Base-by-base conservation (phyloP, 92 coral and sea anemone species). In the Zoanthus sansibaricus region DNA sequence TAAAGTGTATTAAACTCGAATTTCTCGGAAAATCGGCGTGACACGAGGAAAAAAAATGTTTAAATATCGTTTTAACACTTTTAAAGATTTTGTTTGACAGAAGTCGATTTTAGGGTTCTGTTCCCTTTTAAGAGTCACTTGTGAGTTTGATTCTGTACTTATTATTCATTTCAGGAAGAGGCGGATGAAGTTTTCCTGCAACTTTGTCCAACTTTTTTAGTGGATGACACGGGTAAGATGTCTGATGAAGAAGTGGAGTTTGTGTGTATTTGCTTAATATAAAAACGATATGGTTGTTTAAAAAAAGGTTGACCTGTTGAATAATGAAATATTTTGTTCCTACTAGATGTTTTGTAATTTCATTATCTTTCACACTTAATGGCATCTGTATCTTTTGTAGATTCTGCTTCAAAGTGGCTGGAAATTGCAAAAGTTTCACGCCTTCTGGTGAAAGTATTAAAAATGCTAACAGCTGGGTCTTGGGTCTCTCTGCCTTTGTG, bases 401-500 rank as follows among this genome's bases (percentile, higher is more conserved):
- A 30, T 16, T 20, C 74, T 25, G 74, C 45, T 69, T 25, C 15
- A 9, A 69, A 69, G 74, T 10, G 17, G 17, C 74, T 69, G 33
- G 74, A 69, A 33, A 69, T 54, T 16, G 17, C 32, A 3, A 67
- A 48, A 10, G 51, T 94, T 68, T 94, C 94, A 51, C 16, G 85
- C 51, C 49, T 93, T 30, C 91, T 94, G 9, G 69, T 87, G 54
- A 73, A 89, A 69, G 89, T 89, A 49, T 17, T 94, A 82, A 58
- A 83, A 72, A 56, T 61, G 20, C 79, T 94, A 21, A 44, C 76
- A 32, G 77, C 90, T 79, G 78, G 90, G 18, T 71, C 89, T 33
- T 94, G 93, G 95, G 91, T 83, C 90, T 87, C 90, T 92, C 92
- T 82, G 9, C 80, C 61, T 64, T 75, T 93, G 79, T 79, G 93